Evolutionary conservation across 2,888 invertebrate species (phyloP).

Genomic region (Selenia dentaria): DNA sequence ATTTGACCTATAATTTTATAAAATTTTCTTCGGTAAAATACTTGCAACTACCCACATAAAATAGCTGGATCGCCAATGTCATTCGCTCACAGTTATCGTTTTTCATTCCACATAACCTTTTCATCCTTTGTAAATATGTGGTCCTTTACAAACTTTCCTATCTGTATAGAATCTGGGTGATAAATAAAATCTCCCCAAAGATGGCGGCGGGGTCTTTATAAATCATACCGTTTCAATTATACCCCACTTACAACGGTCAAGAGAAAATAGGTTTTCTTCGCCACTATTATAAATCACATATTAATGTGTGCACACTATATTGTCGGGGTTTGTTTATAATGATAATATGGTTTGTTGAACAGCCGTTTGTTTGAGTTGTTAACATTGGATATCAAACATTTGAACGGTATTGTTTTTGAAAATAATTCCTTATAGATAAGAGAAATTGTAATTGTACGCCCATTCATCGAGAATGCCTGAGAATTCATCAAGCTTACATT

Average conservation of each 20-base stretch:
- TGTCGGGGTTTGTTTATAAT: conserved; percentile 8
- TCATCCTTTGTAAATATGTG: conserved; percentile 7
- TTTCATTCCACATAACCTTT: neutral
- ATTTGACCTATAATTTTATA: too few relatives aligned
- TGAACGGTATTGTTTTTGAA: too few relatives aligned
- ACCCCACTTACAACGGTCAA: conserved; percentile 48
- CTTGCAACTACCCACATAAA: too few relatives aligned
- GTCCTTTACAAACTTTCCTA: neutral
- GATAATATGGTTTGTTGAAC: neutral
- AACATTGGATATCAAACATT: too few relatives aligned
- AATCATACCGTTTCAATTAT: conserved; percentile 74
- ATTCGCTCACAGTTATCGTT: too few relatives aligned
- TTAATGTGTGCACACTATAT: conserved; percentile 12
- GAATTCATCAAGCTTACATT: too few relatives aligned
- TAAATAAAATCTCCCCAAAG: conserved; percentile 16
- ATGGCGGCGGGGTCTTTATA: conserved; percentile 44
- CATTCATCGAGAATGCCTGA: too few relatives aligned
- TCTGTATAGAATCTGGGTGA: conserved; percentile 5
- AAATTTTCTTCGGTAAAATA: too few relatives aligned
- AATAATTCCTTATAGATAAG: too few relatives aligned
- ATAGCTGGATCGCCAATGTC: too few relatives aligned
- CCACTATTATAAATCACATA: conserved; percentile 38
- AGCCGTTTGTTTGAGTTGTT: too few relatives aligned
- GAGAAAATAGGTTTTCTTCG: conserved; percentile 24
- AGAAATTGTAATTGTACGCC: too few relatives aligned